phyloP scores from a whole-genome alignment of 2,797 vertebrate genomes.

The Ctenosaura bakeri region DNA sequence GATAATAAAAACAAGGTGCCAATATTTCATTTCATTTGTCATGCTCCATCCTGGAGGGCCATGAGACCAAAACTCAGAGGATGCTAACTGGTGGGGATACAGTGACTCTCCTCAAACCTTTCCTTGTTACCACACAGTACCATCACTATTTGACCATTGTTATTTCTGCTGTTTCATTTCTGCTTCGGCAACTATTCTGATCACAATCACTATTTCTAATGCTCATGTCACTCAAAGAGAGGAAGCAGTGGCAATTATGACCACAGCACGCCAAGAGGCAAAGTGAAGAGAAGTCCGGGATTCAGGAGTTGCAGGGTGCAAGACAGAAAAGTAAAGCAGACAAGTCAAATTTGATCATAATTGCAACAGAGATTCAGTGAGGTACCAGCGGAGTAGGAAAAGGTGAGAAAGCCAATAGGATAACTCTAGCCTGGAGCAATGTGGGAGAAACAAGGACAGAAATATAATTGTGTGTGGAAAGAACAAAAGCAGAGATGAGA shows the following conservation, averaged over 20 bases:
- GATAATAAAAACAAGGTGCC: not conserved
- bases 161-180: not conserved
- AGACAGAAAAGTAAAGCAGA: not conserved
- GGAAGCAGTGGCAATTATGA: not conserved
- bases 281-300: too few relatives aligned
- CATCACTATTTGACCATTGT: not conserved
- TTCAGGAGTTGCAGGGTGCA: not conserved
- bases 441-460: not conserved
- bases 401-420: not conserved
- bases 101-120: not conserved
- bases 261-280: not conserved
- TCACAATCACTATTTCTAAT: not conserved
- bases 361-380: too few relatives aligned
- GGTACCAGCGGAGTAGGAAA: not conserved
- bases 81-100: not conserved
- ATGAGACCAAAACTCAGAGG: not conserved
- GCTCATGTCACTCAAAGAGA: not conserved
- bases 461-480: not conserved
- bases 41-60: not conserved
- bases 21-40: not conserved
- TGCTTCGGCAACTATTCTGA: not conserved
- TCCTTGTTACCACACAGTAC: not conserved
- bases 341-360: not conserved
- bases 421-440: not conserved
- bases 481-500: not conserved